Percentiles rank a stretch among this genome's conserved stretches.
Evolutionary conservation across 2,113 vertebrate genomes (phyloP).

Genomic region (Crotalus tigris): DNA sequence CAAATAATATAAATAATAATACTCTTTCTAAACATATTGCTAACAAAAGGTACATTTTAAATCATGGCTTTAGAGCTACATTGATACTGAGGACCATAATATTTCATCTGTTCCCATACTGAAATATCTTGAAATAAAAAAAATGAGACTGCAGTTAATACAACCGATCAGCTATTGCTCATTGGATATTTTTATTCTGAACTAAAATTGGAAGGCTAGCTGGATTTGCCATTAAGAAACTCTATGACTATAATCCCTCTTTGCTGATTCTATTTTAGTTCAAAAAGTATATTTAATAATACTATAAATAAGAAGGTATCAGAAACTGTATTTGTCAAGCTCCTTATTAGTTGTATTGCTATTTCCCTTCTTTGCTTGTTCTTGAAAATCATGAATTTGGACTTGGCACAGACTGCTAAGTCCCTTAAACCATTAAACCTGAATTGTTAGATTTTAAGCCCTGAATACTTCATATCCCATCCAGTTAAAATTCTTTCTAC

Average conservation of each 20-base stretch:
- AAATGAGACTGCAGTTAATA: conserved; percentile 1
- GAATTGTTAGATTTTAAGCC: conserved; percentile 2
- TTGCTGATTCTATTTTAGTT: conserved; percentile 34
- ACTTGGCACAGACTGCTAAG: neutral
- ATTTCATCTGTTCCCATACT: conserved; percentile 8
- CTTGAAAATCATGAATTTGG: conserved; percentile 25
- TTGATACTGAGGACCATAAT: neutral
- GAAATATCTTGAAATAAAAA: neutral
- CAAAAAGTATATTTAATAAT: conserved; percentile 30
- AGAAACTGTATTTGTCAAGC: conserved; percentile 21
- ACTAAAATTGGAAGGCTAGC: conserved; percentile 7
- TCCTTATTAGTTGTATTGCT: neutral
- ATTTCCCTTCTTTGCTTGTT: conserved; percentile 5
- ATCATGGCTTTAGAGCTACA: neutral
- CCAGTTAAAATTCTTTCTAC: neutral
- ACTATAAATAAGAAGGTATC: conserved; percentile 3
- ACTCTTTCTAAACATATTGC: neutral
- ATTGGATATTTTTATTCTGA: conserved; percentile 4
- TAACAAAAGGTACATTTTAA: rapidly evolving
- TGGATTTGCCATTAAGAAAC: conserved; percentile 36
- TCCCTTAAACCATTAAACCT: conserved; percentile 12
- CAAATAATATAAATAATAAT: conserved; percentile 15
- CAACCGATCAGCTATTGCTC: neutral
- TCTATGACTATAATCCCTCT: conserved; percentile 32
- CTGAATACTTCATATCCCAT: neutral